These are phyloP conservation scores for Butastur rufipennis DNA, from an alignment of 2,113 vertebrate species.

Conservation along the genomic window DNA sequence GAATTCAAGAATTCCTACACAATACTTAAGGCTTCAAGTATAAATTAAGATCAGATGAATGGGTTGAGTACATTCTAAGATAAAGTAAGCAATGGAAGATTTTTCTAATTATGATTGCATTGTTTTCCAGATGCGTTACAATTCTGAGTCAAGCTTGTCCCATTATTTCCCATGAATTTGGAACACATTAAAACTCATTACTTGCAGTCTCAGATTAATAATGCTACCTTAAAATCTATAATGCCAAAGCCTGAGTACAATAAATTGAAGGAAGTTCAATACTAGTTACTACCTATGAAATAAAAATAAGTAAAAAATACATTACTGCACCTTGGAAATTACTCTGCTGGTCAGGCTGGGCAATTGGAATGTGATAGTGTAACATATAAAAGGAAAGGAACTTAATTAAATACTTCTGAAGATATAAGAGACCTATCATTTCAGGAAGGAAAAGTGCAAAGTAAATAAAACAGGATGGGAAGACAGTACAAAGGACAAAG, in stretches of 20 bases:
- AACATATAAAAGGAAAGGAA: not conserved
- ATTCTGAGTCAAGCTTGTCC: not conserved
- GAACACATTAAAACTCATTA: not conserved
- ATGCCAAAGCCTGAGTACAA: not conserved
- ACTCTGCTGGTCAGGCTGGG: not conserved
- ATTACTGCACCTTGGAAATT: not conserved
- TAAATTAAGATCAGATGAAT: not conserved
- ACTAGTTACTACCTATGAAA: not conserved
- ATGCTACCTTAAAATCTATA: conserved; percentile 7
- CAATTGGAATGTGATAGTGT: not conserved
- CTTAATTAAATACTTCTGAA: not conserved
- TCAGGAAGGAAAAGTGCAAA: not conserved
- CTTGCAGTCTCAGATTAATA: not conserved
- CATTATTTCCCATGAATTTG: not conserved
- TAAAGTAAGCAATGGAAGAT: not conserved
- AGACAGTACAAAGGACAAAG: not conserved
- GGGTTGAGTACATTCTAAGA: not conserved
- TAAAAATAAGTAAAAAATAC: not conserved
- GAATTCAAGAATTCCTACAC: not conserved
- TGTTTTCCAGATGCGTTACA: not conserved
- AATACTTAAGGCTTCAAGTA: not conserved
- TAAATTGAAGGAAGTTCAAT: conserved; percentile 27
- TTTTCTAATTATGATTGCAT: not conserved
- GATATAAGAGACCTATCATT: not conserved
- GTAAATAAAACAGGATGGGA: not conserved